Base-by-base conservation (phyloP, 2,888 invertebrate genomes). In the Muschampia plurimacula region DNA sequence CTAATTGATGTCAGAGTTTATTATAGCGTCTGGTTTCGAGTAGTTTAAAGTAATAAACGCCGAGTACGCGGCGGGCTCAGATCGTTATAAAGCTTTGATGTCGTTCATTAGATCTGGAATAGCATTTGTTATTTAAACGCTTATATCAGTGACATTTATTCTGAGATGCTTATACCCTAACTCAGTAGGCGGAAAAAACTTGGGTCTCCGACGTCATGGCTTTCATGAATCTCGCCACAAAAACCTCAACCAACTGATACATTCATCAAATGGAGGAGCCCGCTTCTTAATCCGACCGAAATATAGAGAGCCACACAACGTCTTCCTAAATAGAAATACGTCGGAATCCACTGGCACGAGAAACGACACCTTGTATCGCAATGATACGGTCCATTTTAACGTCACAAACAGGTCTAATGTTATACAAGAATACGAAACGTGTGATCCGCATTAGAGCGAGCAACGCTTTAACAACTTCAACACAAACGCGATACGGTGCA, bases 211-310 rank as follows among this genome's bases (percentile, higher is more conserved):
- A 82, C 80, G 81, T 82, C 79, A 81, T 75, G 81, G 81, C 81
- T 83, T 86, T 85, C 82, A 81, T 79, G 76, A 86, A 84, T 84
- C 83, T 82, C 80, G 81, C 85, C 86, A 82, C 87, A 88, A 87
- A 87, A 89, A 88, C 86, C 84, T 83, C 84, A 80, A 83, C 81
- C 78, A 77, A 83, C 87, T 86, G 85, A 89, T 87, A 87, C 87
- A 91, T 91, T 88, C 86, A 89, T 91, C 89, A 91, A 89, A 87
- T 83, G 82, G 83, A 86, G 84, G 83, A 86, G 84, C 86, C 86
- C 83, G 81, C 86, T 86, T 87, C 88, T 88, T 87, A 90, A 89
- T 89, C 88, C 87, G 83, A 88, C 87, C 84, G 84, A 89, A 90
- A 88, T 89, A 85, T 86, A 88, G 77, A 73, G 86, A 87, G 80